phyloP scores from a whole-genome alignment of 1,140 invertebrate genomes.

The Cepaea nemoralis region DNA sequence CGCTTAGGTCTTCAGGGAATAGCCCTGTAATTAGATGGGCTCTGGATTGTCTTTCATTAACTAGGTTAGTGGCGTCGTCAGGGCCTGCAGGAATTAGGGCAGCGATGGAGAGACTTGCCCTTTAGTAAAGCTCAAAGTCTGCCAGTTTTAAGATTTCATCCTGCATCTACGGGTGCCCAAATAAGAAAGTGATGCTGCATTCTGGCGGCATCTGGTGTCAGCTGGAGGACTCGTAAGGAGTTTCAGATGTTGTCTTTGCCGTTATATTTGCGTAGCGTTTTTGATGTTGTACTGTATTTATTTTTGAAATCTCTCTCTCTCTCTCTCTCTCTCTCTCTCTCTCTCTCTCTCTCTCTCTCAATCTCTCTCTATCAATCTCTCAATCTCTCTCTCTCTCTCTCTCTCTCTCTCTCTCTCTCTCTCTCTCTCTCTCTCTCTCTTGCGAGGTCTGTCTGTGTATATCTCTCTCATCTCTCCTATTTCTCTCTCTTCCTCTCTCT shows the following conservation, averaged over 20 bases:
- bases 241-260: background rate
- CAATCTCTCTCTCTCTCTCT: background rate
- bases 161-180: no score
- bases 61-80: background rate
- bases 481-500: background rate
- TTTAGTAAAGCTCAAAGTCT: background rate
- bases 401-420: background rate
- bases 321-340: constrained; percentile 10
- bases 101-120: background rate
- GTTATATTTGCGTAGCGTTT: no score
- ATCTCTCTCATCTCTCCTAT: background rate
- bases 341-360: background rate
- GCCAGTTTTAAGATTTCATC: background rate
- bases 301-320: background rate
- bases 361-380: background rate
- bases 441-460: no score
- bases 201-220: no score
- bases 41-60: background rate
- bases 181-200: no score
- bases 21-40: background rate
- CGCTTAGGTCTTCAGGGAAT: background rate
- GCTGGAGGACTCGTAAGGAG: background rate
- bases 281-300: background rate
- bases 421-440: background rate
- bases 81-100: background rate